Conservation (phyloP, 2,113 vertebrate genomes). For the Clarias batrachus region DNA sequence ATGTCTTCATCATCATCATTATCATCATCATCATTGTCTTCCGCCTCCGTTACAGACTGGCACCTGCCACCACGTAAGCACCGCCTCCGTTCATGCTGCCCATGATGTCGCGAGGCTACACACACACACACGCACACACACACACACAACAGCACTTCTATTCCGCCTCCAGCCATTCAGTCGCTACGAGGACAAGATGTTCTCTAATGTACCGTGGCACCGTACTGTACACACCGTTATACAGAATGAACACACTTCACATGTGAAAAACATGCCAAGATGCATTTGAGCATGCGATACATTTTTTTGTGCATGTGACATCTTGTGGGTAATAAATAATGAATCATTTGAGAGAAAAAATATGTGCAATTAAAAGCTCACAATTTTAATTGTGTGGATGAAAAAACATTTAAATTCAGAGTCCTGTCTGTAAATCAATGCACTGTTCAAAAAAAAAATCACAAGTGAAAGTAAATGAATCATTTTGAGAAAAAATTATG, state of each 20-base stretch:
- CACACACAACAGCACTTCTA: neutral
- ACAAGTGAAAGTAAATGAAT: neutral
- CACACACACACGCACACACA: neutral
- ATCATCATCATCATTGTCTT: neutral
- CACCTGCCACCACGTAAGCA: neutral
- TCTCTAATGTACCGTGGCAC: slow-evolving; percentile 6
- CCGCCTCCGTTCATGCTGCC: slow-evolving; percentile 22
- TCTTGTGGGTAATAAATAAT: neutral
- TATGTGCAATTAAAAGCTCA: neutral
- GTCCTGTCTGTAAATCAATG: neutral
- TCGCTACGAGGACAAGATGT: slow-evolving; percentile 5
- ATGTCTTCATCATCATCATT: neutral
- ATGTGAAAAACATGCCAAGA: neutral
- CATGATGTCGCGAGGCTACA: neutral
- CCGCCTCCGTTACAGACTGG: slow-evolving; percentile 27
- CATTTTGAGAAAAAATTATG: no score
- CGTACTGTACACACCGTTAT: neutral
- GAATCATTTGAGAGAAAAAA: neutral
- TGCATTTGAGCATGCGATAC: neutral
- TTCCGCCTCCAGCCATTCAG: slow-evolving; percentile 10
- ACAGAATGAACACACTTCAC: neutral
- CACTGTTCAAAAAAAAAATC: no score
- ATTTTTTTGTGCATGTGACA: neutral
- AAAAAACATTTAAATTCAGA: neutral
- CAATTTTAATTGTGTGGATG: no score